These are phyloP conservation scores for Takifugu bimaculatus DNA, from an alignment of 2,113 vertebrate species.

Conservation along the genomic window DNA sequence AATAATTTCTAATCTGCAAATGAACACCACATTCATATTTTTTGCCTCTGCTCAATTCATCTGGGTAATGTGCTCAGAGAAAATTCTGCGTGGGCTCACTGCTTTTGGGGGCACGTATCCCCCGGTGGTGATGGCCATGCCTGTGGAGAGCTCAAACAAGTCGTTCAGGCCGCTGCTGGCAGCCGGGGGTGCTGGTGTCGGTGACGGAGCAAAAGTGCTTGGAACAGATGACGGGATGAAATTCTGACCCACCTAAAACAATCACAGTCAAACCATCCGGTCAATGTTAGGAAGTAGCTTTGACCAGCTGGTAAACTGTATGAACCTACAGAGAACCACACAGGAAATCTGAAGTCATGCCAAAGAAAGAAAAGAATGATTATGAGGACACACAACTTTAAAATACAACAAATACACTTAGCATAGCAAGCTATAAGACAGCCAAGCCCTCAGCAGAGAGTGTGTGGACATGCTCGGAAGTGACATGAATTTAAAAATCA, in stretches of 20 bases:
- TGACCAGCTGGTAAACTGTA: neutral
- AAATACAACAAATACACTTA: conserved; percentile 1
- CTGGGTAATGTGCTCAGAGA: neutral
- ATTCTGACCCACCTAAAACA: conserved; percentile 90
- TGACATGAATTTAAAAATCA: neutral
- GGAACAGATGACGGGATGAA: conserved; percentile 95
- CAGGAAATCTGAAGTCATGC: conserved; percentile 8
- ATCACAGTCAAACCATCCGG: conserved; percentile 5
- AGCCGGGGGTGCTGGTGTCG: conserved; percentile 89
- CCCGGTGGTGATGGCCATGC: conserved; percentile 91
- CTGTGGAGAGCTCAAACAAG: conserved; percentile 92
- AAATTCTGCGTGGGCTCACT: conserved; percentile 71
- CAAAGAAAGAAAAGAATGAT: conserved; percentile 22
- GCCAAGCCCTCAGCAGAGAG: conserved; percentile 1
- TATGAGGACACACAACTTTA: neutral
- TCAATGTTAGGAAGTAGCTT: neutral
- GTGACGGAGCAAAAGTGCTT: conserved; percentile 93
- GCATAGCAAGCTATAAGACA: neutral
- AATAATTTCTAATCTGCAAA: no score
- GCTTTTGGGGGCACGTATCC: conserved; percentile 86
- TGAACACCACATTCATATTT: no score
- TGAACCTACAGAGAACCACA: conserved; percentile 11
- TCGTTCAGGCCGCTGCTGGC: conserved; percentile 92
- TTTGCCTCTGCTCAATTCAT: no score
- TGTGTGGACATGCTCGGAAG: neutral